A percentile compares a stretch with the other conserved stretches of the same genome.
These are phyloP conservation scores for Pelmatolapia mariae DNA, from an alignment of 2,113 vertebrate genomes.

Conservation along the genomic window DNA sequence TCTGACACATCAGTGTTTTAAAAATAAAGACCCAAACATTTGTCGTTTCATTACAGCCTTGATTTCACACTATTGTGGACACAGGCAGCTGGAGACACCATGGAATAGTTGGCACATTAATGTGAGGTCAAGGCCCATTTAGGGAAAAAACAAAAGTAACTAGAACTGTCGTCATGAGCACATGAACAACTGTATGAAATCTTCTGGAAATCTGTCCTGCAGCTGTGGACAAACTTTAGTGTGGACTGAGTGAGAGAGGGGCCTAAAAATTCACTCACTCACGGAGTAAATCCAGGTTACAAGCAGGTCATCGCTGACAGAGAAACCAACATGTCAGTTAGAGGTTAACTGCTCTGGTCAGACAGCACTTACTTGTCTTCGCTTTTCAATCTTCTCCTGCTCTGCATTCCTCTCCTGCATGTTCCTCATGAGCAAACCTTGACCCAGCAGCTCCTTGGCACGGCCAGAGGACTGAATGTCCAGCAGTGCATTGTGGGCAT, in stretches of 20 bases:
- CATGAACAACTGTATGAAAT: background rate
- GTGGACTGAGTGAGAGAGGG: background rate
- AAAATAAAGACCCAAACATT: background rate
- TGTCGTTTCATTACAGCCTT: background rate
- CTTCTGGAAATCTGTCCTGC: background rate
- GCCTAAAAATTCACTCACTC: accelerated
- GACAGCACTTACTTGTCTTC: constrained; percentile 71
- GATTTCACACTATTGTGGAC: background rate
- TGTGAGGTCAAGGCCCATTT: accelerated
- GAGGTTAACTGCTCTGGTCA: background rate
- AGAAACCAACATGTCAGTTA: background rate
- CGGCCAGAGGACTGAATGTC: constrained; percentile 90
- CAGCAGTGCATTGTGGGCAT: constrained; percentile 87
- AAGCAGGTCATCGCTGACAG: background rate
- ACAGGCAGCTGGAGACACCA: background rate
- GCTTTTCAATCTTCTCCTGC: constrained; percentile 91
- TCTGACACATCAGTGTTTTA: background rate
- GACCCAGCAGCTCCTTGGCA: constrained; percentile 90
- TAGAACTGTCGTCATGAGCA: background rate
- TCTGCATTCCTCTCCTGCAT: constrained; percentile 91
- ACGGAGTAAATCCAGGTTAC: background rate
- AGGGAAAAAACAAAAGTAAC: background rate
- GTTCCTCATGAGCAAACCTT: constrained; percentile 88
- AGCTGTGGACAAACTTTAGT: background rate
- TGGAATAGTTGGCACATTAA: background rate